phyloP scores from a whole-genome alignment of 2,113 vertebrate species.

The Uropsilus gracilis region DNA sequence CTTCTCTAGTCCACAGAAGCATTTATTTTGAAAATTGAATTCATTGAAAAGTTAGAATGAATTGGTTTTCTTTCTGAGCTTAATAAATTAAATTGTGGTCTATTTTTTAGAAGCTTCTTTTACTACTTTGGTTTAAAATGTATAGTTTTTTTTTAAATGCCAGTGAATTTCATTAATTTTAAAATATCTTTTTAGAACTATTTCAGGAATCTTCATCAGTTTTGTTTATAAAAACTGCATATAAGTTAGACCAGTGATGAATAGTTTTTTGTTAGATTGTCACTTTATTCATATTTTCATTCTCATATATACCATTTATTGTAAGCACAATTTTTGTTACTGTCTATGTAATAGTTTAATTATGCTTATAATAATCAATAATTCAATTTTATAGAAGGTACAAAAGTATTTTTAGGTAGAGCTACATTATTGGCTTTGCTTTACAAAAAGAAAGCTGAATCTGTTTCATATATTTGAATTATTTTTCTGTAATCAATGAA shows the following conservation, averaged over 20 bases:
- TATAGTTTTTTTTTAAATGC: not conserved
- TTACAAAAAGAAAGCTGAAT: constrained; percentile 12
- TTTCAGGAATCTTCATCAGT: not conserved
- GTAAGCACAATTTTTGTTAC: constrained; percentile 68
- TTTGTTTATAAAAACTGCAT: constrained; percentile 55
- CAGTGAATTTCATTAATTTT: constrained; percentile 29
- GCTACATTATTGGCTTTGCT: not conserved
- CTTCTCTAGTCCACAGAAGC: not conserved
- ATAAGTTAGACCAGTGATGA: constrained; percentile 20
- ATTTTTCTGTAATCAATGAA: not conserved
- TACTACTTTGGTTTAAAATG: not conserved
- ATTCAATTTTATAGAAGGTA: not conserved
- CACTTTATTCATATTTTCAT: constrained; percentile 83
- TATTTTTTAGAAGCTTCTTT: constrained; percentile 10
- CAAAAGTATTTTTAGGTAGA: constrained; percentile 26
- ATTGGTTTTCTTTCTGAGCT: constrained; percentile 7
- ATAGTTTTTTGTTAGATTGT: constrained; percentile 69
- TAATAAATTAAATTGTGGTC: constrained; percentile 5
- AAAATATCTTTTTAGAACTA: not conserved
- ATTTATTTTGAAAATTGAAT: constrained; percentile 45
- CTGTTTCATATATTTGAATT: constrained; percentile 14
- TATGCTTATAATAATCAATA: constrained; percentile 42
- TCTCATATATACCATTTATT: constrained; percentile 70
- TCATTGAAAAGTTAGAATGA: not conserved
- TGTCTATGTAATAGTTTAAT: constrained; percentile 55